Base-by-base conservation (phyloP, 2,888 invertebrate species). In the Chrysomela aeneicollis region DNA sequence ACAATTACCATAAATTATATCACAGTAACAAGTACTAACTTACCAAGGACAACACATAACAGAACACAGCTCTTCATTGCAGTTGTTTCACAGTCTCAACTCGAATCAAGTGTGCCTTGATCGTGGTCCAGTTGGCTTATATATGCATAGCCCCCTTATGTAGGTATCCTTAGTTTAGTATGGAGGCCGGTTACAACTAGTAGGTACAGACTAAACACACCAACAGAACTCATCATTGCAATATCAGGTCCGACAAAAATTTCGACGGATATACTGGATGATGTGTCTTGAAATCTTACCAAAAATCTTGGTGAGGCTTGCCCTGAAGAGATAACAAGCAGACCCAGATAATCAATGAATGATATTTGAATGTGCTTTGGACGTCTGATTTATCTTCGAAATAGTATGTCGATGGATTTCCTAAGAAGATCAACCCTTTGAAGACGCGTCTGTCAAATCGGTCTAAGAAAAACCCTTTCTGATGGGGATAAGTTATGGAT, bases 31-130 rank as follows among this genome's bases (percentile, higher is more conserved):
- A n/a, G n/a, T n/a, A n/a, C n/a, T n/a, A 4, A 74, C 76, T 75
- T 66, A 76, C 76, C 76, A 47, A 76, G 69, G 59, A 75, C 68
- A 46, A 75, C 50, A 46, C 72, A 68, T 59, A 70, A 68, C 50
- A 75, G 67, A 62, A 76, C 47, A 55, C 72, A 63, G 52, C 73
- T 54, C 71, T 73, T 75, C 76, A 77, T 75, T 71, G 69, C 70
- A 18, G 18, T 49, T 26, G 37, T 26, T 47, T 22, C 58, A 61
- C 42, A 59, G 61, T 17, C 21, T 55, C 15, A 42, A 42, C 15
- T 15, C 42, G 12, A 42, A 42, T 42, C 42, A 6, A 42, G 42
- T 42, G 58, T 59, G 52, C 61, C 60, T 63, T 61, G 30, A 55
- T 32, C 37, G 22, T 15, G 54, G 42, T 18, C 53, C 22, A 42